Conservation (phyloP, 1,140 invertebrate genomes). For the Cotesia typhae region DNA sequence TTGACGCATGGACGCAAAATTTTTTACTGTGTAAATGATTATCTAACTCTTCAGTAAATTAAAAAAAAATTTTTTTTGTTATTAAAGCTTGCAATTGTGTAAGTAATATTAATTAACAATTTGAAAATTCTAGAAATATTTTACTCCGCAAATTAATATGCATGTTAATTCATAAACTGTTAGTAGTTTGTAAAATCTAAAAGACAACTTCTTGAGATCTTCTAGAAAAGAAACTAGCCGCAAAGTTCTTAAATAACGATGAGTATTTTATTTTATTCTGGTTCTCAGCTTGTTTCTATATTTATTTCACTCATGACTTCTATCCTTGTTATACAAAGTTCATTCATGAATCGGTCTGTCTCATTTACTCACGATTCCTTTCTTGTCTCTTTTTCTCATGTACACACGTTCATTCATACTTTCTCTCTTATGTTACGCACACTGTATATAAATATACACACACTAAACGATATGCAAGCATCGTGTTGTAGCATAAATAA, state of each 20-base stretch:
- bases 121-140: too few species aligned
- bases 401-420: conserved; percentile 60
- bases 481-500: too few species aligned
- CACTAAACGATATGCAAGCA: too few species aligned
- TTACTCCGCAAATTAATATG: too few species aligned
- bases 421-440: conserved; percentile 44
- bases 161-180: too few species aligned
- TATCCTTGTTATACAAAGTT: conserved; percentile 61
- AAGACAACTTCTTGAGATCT: not conserved
- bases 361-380: conserved; percentile 33
- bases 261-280: conserved; percentile 46
- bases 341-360: conserved; percentile 60
- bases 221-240: not conserved
- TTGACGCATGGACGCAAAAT: too few species aligned
- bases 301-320: conserved; percentile 64
- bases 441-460: conserved; percentile 17
- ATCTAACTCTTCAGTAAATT: too few species aligned
- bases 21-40: too few species aligned
- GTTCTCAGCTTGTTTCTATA: conserved; percentile 55
- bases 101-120: too few species aligned
- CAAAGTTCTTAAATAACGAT: conserved; percentile 36
- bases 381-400: conserved; percentile 48
- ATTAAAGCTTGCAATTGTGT: too few species aligned
- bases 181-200: too few species aligned
- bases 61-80: too few species aligned